Conservation (phyloP, 2,888 invertebrate genomes). For the Ormyrus pomaceus region DNA sequence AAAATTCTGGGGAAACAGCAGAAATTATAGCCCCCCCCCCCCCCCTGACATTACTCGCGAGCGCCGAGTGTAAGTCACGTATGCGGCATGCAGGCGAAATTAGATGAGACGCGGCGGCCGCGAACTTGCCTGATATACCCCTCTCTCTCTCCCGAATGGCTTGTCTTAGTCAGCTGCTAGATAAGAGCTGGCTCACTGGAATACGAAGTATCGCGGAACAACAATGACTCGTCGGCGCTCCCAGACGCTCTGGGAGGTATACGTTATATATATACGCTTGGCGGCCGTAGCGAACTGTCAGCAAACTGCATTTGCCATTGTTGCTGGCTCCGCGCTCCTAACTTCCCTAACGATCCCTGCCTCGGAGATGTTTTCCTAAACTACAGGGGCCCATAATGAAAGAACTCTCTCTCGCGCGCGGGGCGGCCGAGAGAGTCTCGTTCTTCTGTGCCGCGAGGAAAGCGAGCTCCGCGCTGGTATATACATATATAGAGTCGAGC, state of each 20-base stretch:
- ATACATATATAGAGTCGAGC: no score
- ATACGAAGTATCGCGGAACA: constrained; percentile 35
- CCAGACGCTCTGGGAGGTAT: no score
- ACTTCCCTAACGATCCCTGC: constrained; percentile 66
- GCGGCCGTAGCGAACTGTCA: constrained; percentile 61
- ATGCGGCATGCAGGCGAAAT: no score
- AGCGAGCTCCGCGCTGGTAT: neutral
- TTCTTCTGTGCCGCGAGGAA: neutral
- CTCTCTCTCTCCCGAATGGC: no score
- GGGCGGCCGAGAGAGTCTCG: neutral
- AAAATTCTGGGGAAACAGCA: no score
- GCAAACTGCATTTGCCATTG: constrained; percentile 67
- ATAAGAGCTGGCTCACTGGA: constrained; percentile 18
- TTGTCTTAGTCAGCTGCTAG: constrained; percentile 33
- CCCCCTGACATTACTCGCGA: no score
- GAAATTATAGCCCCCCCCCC: no score
- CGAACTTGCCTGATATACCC: no score
- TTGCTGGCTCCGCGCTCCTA: constrained; percentile 59
- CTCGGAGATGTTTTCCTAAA: constrained; percentile 63
- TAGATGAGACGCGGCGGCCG: no score
- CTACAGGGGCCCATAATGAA: constrained; percentile 31
- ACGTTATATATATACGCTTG: constrained; percentile 3
- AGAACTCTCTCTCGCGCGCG: neutral
- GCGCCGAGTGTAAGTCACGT: no score
- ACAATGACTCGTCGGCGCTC: constrained; percentile 1